Base-by-base conservation (phyloP, 2,888 invertebrate genomes). In the Eustalomyia histrio region DNA sequence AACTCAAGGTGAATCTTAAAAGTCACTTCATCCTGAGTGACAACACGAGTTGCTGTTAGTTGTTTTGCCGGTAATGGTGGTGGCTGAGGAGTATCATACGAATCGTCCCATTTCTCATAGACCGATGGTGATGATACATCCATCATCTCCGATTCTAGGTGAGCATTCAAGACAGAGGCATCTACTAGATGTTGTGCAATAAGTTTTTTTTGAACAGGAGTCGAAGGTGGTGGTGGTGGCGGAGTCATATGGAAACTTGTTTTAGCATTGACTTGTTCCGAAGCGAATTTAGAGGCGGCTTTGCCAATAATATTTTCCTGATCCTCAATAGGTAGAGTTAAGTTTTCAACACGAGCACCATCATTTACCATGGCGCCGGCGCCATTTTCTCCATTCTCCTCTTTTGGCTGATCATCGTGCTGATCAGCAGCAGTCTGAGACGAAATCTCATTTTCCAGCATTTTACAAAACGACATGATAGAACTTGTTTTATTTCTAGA, bases 201-300 rank as follows among this genome's bases (percentile, higher is more conserved):
- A 16, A 50, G 7, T 43, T 82, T 80, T n/a, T 52, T 60, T 47
- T 85, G 87, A 9, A 87, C 84, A 1, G 88, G 88, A 10, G 88
- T 88, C 0, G 88, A 83, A 1, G 88, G 88, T 5, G 88, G 88
- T 5, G 88, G 88, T 1, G 88, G 88, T 7, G 88, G 88, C 1
- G 87, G 86, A 67, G 86, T 73, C 83, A 39, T 79, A 78, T 43
- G 33, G 2, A 35, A 76, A 82, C 43, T 65, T 74, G 10, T 58
- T 65, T 68, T 84, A 71, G 18, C 4, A 83, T 21, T 81, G 57
- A 82, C 67, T 39, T 85, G 84, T 52, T 87, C 86, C 0, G 78
- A 68, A 2, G 82, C 76, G 43, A 83, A 79, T 14, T 71, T 75
- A 8, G 79, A 75, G 4, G 60, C 67, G 2, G 61, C 67, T 50